Conservation (phyloP, 2,797 vertebrate genomes). For the Sebastolobus alascanus region DNA sequence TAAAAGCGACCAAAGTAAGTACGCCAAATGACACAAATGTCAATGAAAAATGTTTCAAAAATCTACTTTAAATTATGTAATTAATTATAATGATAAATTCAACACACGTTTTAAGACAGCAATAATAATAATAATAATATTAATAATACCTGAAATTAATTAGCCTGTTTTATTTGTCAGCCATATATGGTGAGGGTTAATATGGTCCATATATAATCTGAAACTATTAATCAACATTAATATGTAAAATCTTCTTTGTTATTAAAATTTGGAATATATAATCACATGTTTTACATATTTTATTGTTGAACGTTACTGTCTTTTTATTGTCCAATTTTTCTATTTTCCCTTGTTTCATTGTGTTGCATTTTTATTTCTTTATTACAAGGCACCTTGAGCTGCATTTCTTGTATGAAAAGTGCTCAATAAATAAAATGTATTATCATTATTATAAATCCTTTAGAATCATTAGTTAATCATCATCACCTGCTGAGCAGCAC, state of each 20-base stretch:
- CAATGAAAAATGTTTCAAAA: neutral
- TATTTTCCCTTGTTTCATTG: neutral
- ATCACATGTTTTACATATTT: too few relatives aligned
- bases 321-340: neutral
- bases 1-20: slow-evolving; percentile 33
- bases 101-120: neutral
- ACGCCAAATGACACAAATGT: neutral
- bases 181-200: too few relatives aligned
- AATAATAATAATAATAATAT: neutral
- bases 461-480: neutral
- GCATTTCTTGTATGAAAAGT: too few relatives aligned
- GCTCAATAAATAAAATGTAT: neutral
- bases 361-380: too few relatives aligned
- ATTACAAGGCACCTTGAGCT: too few relatives aligned
- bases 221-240: neutral
- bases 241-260: neutral
- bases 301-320: neutral
- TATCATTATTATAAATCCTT: neutral
- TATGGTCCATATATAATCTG: too few relatives aligned
- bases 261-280: neutral
- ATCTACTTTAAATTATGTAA: neutral
- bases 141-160: neutral
- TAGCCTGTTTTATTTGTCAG: too few relatives aligned
- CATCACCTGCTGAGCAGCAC: neutral
- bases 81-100: neutral